Evolutionary conservation across 2,113 vertebrate species (phyloP).

Genomic region (Mustela lutreola): DNA sequence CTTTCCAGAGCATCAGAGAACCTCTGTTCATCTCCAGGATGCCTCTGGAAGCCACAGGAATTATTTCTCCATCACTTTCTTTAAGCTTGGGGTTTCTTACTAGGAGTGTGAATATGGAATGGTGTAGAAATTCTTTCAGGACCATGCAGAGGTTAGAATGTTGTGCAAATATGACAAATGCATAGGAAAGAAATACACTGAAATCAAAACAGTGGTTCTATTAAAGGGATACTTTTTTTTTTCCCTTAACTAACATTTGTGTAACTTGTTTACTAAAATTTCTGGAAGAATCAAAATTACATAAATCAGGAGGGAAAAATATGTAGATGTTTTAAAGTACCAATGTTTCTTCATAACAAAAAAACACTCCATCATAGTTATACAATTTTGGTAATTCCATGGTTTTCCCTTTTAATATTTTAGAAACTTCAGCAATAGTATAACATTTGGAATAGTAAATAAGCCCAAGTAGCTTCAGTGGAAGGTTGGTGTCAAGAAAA

Average conservation of each 20-base stretch:
- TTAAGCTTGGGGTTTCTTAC: not conserved
- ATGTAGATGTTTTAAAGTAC: not conserved
- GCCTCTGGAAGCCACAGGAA: not conserved
- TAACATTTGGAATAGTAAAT: constrained; percentile 3
- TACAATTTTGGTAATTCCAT: not conserved
- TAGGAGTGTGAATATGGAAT: not conserved
- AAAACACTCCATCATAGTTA: not conserved
- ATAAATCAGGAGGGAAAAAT: not conserved
- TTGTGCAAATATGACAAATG: not conserved
- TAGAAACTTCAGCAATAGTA: not conserved
- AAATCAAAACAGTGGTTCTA: not conserved
- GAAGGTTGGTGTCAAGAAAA: constrained; percentile 7
- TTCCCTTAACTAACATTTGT: not conserved
- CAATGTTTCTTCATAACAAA: not conserved
- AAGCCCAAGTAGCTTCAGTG: not conserved
- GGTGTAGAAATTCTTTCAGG: not conserved
- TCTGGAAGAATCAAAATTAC: not conserved
- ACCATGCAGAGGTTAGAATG: not conserved
- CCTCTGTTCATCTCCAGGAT: not conserved
- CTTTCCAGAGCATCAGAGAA: not conserved
- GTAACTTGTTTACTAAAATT: not conserved
- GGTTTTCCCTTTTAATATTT: not conserved
- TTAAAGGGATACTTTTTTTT: not conserved
- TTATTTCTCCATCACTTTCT: not conserved
- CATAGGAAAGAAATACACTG: not conserved